These are phyloP conservation scores for Eumeta japonica DNA, from an alignment of 1,140 invertebrate species.

Conservation along the genomic window DNA sequence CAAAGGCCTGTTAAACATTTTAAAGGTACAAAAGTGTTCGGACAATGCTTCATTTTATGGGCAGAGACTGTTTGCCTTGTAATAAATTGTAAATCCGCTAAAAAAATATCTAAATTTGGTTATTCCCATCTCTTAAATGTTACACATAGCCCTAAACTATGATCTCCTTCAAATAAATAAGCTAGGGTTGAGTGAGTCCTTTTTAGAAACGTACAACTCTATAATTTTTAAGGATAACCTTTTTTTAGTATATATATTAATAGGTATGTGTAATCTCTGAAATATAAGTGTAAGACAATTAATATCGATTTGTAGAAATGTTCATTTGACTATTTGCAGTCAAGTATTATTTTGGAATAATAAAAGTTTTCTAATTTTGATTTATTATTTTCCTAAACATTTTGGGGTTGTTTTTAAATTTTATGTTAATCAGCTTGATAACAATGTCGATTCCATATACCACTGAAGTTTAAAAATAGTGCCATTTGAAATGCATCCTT, in stretches of 20 bases:
- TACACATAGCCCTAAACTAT: too few relatives aligned
- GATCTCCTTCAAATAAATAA: too few relatives aligned
- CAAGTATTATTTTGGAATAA: conserved; percentile 55
- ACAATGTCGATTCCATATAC: not conserved
- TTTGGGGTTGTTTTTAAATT: not conserved
- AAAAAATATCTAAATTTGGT: not conserved
- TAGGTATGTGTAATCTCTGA: conserved; percentile 53
- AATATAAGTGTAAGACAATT: conserved; percentile 36
- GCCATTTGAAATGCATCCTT: conserved; percentile 1
- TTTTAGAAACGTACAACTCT: conserved; percentile 51
- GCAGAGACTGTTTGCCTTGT: not conserved
- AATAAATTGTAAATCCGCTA: not conserved
- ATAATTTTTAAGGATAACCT: too few relatives aligned
- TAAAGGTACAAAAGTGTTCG: not conserved
- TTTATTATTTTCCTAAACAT: conserved; percentile 18
- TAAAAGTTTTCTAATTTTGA: conserved; percentile 38
- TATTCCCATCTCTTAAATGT: too few relatives aligned
- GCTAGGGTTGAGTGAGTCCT: conserved; percentile 39
- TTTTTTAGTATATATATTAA: too few relatives aligned
- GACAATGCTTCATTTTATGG: too few relatives aligned
- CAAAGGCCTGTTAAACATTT: not conserved
- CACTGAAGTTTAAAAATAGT: not conserved
- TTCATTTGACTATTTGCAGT: conserved; percentile 36
- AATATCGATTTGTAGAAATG: conserved; percentile 42
- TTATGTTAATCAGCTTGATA: not conserved